Conservation (phyloP, 2,797 vertebrate genomes). For the Coranthus polyacanthus region DNA sequence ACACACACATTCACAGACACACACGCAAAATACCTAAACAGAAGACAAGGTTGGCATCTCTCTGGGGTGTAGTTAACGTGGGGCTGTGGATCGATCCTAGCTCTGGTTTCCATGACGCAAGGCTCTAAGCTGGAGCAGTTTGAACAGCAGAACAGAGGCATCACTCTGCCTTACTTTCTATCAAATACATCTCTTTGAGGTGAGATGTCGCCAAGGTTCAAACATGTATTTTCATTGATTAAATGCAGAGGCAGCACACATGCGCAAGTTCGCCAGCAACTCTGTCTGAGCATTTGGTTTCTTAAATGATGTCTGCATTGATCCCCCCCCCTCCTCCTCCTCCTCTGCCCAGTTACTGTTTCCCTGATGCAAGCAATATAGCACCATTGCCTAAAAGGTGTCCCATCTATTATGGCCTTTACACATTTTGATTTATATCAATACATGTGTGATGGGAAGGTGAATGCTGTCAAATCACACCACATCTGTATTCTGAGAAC, state of each 20-base stretch:
- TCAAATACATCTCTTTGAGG: conserved; percentile 60
- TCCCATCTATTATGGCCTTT: conserved; percentile 60
- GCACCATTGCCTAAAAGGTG: conserved; percentile 35
- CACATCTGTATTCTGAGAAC: conserved; percentile 48
- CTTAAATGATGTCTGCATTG: conserved; percentile 54
- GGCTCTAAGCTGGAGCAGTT: conserved; percentile 64
- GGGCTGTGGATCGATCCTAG: conserved; percentile 75
- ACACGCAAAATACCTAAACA: conserved; percentile 69
- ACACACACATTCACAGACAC: conserved; percentile 28
- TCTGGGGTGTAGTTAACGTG: conserved; percentile 80
- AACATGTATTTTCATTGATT: conserved; percentile 39
- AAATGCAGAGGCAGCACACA: conserved; percentile 34
- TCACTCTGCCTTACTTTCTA: conserved; percentile 54
- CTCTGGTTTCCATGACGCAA: conserved; percentile 81
- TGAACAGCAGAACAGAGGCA: conserved; percentile 63
- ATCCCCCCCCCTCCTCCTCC: conserved; percentile 12
- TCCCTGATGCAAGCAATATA: conserved; percentile 58
- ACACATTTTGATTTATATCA: conserved; percentile 64
- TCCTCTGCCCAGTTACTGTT: conserved; percentile 22
- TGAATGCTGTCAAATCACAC: conserved; percentile 60
- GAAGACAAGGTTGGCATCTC: conserved; percentile 74
- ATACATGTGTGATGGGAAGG: conserved; percentile 54
- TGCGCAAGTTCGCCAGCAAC: conserved; percentile 22
- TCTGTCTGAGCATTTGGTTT: conserved; percentile 41
- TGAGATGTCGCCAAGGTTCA: conserved; percentile 27